Percentiles rank a stretch among this genome's conserved stretches.
phyloP scores from a whole-genome alignment of 2,113 vertebrate species.

The Ictalurus punctatus region DNA sequence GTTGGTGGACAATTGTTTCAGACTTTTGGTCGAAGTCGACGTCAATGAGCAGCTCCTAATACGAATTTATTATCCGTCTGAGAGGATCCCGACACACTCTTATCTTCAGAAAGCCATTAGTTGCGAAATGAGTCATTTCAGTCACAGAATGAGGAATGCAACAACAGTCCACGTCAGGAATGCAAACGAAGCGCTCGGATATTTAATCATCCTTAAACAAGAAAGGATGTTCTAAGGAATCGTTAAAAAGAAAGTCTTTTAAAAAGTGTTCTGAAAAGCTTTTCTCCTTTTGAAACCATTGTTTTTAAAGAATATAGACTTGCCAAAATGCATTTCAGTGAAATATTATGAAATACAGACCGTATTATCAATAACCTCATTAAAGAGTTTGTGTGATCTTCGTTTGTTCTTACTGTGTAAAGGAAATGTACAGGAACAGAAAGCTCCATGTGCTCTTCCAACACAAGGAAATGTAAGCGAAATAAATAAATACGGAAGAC shows the following conservation, averaged over 20 bases:
- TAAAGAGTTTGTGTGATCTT: neutral
- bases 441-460: neutral
- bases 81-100: neutral
- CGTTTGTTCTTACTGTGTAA: neutral
- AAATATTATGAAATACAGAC: neutral
- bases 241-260: neutral
- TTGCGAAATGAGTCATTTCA: neutral
- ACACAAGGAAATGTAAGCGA: neutral
- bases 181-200: neutral
- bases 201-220: neutral
- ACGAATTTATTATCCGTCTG: neutral
- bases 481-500: neutral
- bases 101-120: conserved; percentile 1
- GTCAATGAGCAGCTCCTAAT: neutral
- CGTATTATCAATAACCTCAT: neutral
- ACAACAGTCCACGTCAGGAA: neutral
- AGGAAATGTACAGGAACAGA: neutral
- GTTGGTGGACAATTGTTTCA: neutral
- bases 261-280: neutral
- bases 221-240: no score
- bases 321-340: neutral
- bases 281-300: neutral
- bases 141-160: neutral
- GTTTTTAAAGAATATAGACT: neutral
- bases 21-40: neutral